Evolutionary conservation across 1,140 invertebrate species (phyloP).

Genomic region (Drosophila fuyamai): DNA sequence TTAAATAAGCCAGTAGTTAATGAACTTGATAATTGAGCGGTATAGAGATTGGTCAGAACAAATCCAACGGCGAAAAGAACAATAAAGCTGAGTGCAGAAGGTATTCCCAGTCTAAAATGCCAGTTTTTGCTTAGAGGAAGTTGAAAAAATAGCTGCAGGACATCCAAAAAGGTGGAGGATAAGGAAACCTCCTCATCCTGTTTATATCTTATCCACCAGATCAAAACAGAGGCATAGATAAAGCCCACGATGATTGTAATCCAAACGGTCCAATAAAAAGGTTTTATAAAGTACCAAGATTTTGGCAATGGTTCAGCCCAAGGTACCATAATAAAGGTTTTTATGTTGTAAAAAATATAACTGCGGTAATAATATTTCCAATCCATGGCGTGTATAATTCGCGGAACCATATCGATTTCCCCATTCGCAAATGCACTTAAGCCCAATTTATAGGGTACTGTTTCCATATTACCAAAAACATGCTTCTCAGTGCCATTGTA

Average conservation of each 20-base stretch:
- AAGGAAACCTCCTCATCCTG: conserved; percentile 1
- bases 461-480: conserved; percentile 8
- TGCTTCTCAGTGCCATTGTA: conserved; percentile 30
- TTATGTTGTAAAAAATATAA: conserved; percentile 29
- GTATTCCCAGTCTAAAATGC: conserved; percentile 13
- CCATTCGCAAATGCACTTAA: background rate
- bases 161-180: conserved; percentile 14
- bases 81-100: conserved; percentile 6
- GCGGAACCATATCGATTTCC: conserved; percentile 17
- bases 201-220: conserved; percentile 7
- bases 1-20: conserved; percentile 31
- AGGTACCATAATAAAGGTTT: conserved; percentile 28
- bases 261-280: conserved; percentile 25
- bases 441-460: conserved; percentile 1
- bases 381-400: conserved; percentile 4
- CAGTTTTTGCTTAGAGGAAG: conserved; percentile 4
- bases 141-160: conserved; percentile 25
- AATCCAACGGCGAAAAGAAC: conserved; percentile 28
- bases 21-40: conserved; percentile 22
- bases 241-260: conserved; percentile 2
- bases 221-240: conserved; percentile 12
- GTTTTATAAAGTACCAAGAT: conserved; percentile 26
- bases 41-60: conserved; percentile 25
- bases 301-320: conserved; percentile 40
- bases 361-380: conserved; percentile 37